Base-by-base conservation (phyloP, 2,797 vertebrate genomes). In the Sebastes iracundus region DNA sequence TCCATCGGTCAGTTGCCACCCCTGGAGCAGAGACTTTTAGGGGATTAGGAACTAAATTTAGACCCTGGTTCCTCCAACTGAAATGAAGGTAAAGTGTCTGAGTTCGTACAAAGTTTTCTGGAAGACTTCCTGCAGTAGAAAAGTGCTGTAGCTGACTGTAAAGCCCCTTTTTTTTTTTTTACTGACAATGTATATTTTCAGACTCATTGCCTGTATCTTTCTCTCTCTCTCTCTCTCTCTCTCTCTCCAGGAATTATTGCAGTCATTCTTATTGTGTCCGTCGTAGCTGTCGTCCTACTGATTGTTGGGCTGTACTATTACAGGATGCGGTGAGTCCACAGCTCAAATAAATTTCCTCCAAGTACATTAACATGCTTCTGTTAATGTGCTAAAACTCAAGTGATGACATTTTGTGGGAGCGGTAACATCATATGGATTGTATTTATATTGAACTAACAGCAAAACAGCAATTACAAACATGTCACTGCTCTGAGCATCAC, bases 241-340 rank as follows among this genome's bases (percentile, higher is more conserved):
- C 25, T 13, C 27, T 81, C 27, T 53, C 6, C 63, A 96, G 95
- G 81, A 69, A 83, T 76, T 25, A 25, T 95, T 23, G 84, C 33
- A n/a, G 80, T 11, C 30, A 93, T 95, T 9, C 4, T 94, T 13
- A 55, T 16, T 11, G 0, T 79, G 5, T 87, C 93, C 75, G 83
- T 94, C 6, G 0, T 49, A 7, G 12, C 77, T 2, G 80, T 90
- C 55, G 1, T 93, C 2, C 2, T 92, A 2, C 28, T 92, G 59
- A 25, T 95, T 5, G 90, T 67, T 28, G 90, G 85, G 12, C 38
- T 90, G 4, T 94, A 92, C 80, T 85, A 89, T 82, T 83, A 61
- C 67, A 95, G 75, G 87, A 83, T 91, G 14, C 81, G 90, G 95
- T 95, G 75, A 92, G 93, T 90, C 14, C 20, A 74, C 10, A 35